Percentiles rank a stretch among this genome's conserved stretches.
Evolutionary conservation across 2,113 vertebrate species (phyloP).

Genomic region (Malurus alboscapulatus): DNA sequence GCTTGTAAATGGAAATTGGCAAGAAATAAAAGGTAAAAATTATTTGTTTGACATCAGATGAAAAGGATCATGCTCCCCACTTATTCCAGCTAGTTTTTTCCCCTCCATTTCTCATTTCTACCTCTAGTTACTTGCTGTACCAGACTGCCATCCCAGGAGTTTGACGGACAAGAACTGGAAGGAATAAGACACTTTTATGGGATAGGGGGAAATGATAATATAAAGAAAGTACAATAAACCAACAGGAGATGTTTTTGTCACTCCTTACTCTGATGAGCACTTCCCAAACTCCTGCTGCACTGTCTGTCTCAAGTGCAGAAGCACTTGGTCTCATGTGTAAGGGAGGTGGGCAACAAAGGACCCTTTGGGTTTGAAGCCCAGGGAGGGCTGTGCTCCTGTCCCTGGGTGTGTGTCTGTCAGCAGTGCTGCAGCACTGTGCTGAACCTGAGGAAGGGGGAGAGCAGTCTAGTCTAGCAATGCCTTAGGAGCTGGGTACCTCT

Average conservation of each 20-base stretch:
- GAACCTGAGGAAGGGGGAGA: not conserved
- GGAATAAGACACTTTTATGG: not conserved
- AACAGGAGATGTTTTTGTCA: rapidly evolving
- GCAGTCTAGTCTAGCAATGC: not conserved
- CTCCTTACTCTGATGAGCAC: not conserved
- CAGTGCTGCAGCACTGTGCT: not conserved
- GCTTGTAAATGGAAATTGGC: not conserved
- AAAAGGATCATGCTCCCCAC: not conserved
- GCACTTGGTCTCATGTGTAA: not conserved
- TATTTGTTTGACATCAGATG: not conserved
- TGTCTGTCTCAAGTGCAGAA: not conserved
- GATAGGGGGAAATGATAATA: not conserved
- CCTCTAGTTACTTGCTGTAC: not conserved
- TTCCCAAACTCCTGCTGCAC: not conserved
- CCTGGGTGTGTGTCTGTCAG: not conserved
- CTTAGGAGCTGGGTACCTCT: not conserved
- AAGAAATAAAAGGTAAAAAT: not conserved
- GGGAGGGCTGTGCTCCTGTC: not conserved
- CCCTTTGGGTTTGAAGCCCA: not conserved
- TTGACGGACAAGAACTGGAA: not conserved
- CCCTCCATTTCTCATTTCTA: not conserved
- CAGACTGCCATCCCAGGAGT: not conserved
- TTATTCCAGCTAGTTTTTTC: not conserved
- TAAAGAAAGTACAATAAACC: not conserved
- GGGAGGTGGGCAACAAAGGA: not conserved